Evolutionary conservation across 2,888 invertebrate genomes (phyloP).

Genomic region (Polyploca ridens): DNA sequence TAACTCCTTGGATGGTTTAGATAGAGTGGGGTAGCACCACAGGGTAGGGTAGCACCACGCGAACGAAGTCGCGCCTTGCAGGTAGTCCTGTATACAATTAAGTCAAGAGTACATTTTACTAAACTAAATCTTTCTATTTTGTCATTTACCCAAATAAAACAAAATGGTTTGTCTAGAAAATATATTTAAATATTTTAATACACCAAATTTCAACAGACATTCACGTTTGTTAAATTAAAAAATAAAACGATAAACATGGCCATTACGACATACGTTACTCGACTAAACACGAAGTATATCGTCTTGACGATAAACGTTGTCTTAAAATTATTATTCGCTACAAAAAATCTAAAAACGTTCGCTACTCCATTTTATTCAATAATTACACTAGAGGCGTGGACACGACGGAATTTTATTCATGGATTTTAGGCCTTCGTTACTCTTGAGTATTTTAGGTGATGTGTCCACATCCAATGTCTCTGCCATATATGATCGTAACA

Average conservation of each 20-base stretch:
- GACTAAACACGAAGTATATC: slow-evolving; percentile 49
- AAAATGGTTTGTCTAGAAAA: slow-evolving; percentile 72
- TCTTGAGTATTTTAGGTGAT: slow-evolving; percentile 21
- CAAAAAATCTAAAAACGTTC: slow-evolving; percentile 45
- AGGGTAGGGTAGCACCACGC: too few relatives aligned
- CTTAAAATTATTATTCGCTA: slow-evolving; percentile 48
- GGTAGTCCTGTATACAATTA: too few relatives aligned
- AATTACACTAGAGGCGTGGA: slow-evolving; percentile 61
- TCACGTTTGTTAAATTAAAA: slow-evolving; percentile 69
- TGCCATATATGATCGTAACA: background rate
- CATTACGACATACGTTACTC: slow-evolving; percentile 48
- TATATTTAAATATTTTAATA: slow-evolving; percentile 83
- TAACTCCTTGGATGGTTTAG: too few relatives aligned
- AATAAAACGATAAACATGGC: slow-evolving; percentile 62
- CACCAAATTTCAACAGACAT: slow-evolving; percentile 81
- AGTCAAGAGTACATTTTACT: background rate
- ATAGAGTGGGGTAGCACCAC: too few relatives aligned
- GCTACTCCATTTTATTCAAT: slow-evolving; percentile 49
- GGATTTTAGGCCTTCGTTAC: slow-evolving; percentile 38
- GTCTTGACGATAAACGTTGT: slow-evolving; percentile 40
- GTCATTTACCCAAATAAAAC: slow-evolving; percentile 32
- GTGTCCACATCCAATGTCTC: slow-evolving; percentile 59
- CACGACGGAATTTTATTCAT: slow-evolving; percentile 28
- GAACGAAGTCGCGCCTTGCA: too few relatives aligned
- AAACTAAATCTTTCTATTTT: background rate